These are phyloP conservation scores for Piprites chloris DNA, from an alignment of 2,113 vertebrate species.

Conservation along the genomic window DNA sequence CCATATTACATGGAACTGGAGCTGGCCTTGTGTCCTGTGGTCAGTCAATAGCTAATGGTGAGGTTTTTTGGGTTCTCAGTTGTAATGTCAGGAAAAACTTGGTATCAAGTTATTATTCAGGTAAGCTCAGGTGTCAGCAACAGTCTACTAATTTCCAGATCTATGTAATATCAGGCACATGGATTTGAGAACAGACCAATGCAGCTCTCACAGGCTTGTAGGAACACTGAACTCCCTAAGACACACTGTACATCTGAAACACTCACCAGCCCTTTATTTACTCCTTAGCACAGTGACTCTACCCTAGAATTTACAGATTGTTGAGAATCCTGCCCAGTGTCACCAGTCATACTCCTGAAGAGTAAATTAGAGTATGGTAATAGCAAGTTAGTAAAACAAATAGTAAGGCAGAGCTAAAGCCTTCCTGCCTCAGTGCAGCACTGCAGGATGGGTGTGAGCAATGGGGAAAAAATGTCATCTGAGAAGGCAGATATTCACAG, in stretches of 20 bases:
- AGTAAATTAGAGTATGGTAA: neutral
- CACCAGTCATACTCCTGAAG: neutral
- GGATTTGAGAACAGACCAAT: neutral
- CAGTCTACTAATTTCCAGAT: neutral
- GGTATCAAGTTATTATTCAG: neutral
- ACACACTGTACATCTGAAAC: neutral
- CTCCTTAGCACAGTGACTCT: neutral
- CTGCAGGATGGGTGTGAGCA: neutral
- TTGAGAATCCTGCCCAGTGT: neutral
- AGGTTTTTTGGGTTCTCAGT: neutral
- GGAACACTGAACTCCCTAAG: neutral
- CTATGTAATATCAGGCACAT: rapidly evolving
- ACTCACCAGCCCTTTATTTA: neutral
- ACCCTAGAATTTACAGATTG: neutral
- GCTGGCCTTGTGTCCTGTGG: neutral
- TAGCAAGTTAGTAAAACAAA: too few relatives aligned
- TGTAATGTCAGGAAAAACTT: neutral
- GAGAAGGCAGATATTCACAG: neutral
- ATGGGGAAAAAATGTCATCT: neutral
- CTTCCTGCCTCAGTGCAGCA: rapidly evolving
- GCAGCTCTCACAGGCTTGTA: neutral
- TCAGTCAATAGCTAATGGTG: neutral
- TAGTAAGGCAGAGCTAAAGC: neutral
- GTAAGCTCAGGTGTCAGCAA: neutral
- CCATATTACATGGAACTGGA: neutral